Percentiles rank a stretch among this genome's conserved stretches.
phyloP scores from a whole-genome alignment of 2,113 vertebrate genomes.

The Forbesichthys papilliferus region DNA sequence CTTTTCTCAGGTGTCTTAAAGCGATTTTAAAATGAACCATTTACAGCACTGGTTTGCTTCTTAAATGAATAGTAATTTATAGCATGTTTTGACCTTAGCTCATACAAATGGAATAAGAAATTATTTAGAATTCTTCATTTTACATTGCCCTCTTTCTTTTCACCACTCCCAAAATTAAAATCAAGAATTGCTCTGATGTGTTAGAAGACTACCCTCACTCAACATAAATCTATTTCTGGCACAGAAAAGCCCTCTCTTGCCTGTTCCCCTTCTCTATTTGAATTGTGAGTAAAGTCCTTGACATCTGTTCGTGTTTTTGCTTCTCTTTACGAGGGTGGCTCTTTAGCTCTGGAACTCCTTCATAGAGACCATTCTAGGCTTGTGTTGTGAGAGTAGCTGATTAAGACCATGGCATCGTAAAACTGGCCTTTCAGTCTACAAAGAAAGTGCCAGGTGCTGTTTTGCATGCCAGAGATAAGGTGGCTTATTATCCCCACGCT shows the following conservation, averaged over 20 bases:
- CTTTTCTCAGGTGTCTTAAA: constrained; percentile 45
- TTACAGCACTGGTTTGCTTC: constrained; percentile 19
- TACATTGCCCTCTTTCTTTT: constrained; percentile 29
- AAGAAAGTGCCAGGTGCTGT: constrained; percentile 53
- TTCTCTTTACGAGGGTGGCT: constrained; percentile 32
- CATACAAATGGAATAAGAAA: constrained; percentile 26
- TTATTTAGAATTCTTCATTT: constrained; percentile 38
- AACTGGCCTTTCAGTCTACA: constrained; percentile 39
- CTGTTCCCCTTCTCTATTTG: constrained; percentile 7
- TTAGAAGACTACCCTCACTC: constrained; percentile 27
- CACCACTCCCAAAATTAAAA: constrained; percentile 6
- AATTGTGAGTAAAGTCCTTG: constrained; percentile 54
- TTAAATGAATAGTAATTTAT: background rate
- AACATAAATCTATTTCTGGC: constrained; percentile 50
- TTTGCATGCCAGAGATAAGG: constrained; percentile 60
- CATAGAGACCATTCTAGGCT: constrained; percentile 26
- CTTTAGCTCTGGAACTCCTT: constrained; percentile 29
- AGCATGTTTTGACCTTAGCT: constrained; percentile 46
- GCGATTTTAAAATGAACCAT: constrained; percentile 44
- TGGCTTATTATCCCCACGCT: constrained; percentile 52
- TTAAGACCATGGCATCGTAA: constrained; percentile 55
- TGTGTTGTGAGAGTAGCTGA: constrained; percentile 18
- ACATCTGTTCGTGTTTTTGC: constrained; percentile 48
- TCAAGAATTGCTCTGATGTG: constrained; percentile 19
- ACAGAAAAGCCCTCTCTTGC: constrained; percentile 18